Evolutionary conservation across 2,797 vertebrate genomes (phyloP).

Genomic region (Kryptopterus vitreolus): DNA sequence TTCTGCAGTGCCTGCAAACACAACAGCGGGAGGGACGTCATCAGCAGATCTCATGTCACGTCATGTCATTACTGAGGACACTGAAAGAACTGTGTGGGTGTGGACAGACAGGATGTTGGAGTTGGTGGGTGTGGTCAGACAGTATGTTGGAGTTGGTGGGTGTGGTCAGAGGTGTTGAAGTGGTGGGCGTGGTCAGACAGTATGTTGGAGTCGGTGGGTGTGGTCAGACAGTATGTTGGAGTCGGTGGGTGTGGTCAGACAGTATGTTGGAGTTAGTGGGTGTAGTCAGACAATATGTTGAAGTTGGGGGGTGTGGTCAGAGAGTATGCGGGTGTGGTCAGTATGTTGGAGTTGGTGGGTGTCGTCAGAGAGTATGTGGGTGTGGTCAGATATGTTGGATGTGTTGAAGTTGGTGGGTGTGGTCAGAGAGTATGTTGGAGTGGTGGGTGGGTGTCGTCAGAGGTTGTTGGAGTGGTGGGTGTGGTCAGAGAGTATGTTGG

Average conservation of each 20-base stretch:
- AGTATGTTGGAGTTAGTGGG: too few species aligned
- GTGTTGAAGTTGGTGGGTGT: background rate
- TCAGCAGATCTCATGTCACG: background rate
- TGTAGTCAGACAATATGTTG: background rate
- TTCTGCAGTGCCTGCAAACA: constrained; percentile 78
- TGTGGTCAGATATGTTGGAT: background rate
- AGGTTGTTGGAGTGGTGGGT: background rate
- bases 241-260: background rate
- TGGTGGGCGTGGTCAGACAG: background rate
- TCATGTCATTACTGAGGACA: background rate
- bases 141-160: background rate
- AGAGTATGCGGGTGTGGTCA: background rate
- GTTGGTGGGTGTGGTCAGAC: background rate
- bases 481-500: background rate
- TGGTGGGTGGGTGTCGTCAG: background rate
- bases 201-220: background rate
- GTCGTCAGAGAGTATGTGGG: background rate
- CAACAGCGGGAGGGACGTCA: too few species aligned
- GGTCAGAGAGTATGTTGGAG: background rate
- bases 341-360: background rate
- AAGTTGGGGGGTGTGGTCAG: background rate
- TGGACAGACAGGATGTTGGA: background rate
- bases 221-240: background rate
- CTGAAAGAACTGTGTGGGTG: background rate
- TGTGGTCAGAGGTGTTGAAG: too few species aligned